A percentile compares a stretch with the other conserved stretches of the same genome.
Conservation (phyloP, 2,797 vertebrate genomes). For the Cichlasoma orientale region DNA sequence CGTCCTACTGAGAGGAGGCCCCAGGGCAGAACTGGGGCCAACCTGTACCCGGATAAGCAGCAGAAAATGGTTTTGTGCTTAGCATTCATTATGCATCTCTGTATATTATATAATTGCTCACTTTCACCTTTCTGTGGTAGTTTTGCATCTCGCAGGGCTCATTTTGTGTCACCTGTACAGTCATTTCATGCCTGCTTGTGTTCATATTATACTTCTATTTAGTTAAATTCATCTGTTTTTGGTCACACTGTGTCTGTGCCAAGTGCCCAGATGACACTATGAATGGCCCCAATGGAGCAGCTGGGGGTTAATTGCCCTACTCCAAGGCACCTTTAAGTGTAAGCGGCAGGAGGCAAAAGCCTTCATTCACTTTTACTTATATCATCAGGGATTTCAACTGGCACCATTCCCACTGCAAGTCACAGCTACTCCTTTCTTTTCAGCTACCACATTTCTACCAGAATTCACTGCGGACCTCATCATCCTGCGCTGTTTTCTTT, state of each 20-base stretch:
- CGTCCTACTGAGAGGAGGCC: too few species aligned
- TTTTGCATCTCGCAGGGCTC: neutral
- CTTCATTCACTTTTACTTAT: conserved; percentile 17
- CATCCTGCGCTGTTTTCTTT: conserved; percentile 12
- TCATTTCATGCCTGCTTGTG: neutral
- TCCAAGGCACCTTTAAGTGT: neutral
- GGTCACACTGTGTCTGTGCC: neutral
- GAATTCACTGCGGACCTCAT: conserved; percentile 17
- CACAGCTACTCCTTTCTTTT: conserved; percentile 4
- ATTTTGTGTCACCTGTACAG: neutral
- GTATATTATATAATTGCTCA: neutral
- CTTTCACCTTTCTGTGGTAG: neutral
- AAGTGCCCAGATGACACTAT: neutral
- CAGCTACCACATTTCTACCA: neutral
- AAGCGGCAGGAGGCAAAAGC: neutral
- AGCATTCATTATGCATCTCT: neutral
- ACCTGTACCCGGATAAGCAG: too few species aligned
- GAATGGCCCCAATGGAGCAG: neutral
- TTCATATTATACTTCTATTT: neutral
- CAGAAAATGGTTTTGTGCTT: too few species aligned
- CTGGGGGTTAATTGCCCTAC: neutral
- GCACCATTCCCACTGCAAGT: conserved; percentile 4
- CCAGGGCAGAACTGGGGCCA: too few species aligned
- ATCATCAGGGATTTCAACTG: conserved; percentile 10
- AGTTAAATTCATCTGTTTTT: neutral